These are phyloP conservation scores for Climacteris rufus DNA, from an alignment of 2,113 vertebrate genomes.

Conservation along the genomic window DNA sequence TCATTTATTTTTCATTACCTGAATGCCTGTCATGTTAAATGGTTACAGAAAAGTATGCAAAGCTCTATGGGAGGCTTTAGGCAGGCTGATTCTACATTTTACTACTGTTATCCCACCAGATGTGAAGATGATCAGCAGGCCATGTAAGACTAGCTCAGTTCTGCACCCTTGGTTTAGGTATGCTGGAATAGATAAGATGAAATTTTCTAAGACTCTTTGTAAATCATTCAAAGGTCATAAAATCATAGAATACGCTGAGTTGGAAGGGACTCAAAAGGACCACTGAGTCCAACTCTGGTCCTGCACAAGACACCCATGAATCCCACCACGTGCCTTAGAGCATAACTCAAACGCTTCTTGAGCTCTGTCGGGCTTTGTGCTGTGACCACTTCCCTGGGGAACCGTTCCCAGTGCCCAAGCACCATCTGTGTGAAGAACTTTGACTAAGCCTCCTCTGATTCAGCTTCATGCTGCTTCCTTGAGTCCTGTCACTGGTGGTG, in stretches of 20 bases:
- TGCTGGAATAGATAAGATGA: not conserved
- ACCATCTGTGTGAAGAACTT: not conserved
- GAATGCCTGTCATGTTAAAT: not conserved
- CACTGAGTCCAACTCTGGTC: not conserved
- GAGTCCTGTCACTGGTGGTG: not conserved
- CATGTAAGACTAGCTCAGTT: not conserved
- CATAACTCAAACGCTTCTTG: accelerated
- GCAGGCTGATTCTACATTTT: not conserved
- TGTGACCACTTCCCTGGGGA: not conserved
- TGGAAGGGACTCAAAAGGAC: not conserved
- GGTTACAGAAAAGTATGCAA: not conserved
- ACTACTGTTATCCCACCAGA: not conserved
- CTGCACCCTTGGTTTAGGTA: not conserved
- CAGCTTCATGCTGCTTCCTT: not conserved
- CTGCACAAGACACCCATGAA: not conserved
- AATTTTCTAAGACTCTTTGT: not conserved
- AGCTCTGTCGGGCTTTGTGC: not conserved
- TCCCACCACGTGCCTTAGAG: not conserved
- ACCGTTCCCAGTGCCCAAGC: not conserved
- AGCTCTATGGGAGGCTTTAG: not conserved
- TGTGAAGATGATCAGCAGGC: not conserved
- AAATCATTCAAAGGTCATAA: not conserved
- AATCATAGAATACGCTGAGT: not conserved
- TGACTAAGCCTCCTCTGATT: not conserved
- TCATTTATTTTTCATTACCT: not conserved